These are phyloP conservation scores for Panthera tigris DNA, from an alignment of 2,113 vertebrate species.

Conservation along the genomic window DNA sequence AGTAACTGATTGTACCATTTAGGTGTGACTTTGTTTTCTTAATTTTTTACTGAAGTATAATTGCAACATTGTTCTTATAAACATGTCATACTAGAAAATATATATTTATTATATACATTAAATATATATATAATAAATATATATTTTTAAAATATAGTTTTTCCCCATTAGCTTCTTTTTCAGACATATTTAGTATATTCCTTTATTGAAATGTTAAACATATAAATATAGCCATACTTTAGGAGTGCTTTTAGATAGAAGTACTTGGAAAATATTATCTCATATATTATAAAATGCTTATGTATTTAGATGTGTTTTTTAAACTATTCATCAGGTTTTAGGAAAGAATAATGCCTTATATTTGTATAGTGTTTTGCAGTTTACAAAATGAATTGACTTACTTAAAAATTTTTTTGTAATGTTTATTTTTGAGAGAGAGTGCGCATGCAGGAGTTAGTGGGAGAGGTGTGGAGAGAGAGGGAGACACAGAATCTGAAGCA, in stretches of 20 bases:
- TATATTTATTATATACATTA: background rate
- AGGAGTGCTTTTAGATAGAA: constrained; percentile 25
- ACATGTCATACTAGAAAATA: constrained; percentile 49
- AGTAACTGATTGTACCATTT: constrained; percentile 32
- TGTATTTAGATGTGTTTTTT: background rate
- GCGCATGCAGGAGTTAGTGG: no score
- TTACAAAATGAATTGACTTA: background rate
- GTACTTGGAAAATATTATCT: constrained; percentile 23
- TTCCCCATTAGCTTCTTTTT: background rate
- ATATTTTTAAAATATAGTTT: background rate
- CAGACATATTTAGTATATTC: constrained; percentile 3
- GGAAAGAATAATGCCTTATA: background rate
- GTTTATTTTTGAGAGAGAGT: no score
- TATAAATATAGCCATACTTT: background rate
- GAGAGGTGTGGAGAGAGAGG: no score
- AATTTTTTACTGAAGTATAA: background rate
- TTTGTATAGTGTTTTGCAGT: background rate
- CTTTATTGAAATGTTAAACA: constrained; percentile 13
- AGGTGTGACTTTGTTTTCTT: background rate
- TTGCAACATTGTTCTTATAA: background rate
- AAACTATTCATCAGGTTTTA: constrained; percentile 8
- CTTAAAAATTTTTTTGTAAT: background rate
- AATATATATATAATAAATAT: constrained; percentile 45
- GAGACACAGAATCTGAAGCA: no score
- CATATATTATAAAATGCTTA: background rate